phyloP scores from a whole-genome alignment of 1,140 invertebrate genomes.

The Saccostrea cuccullata region DNA sequence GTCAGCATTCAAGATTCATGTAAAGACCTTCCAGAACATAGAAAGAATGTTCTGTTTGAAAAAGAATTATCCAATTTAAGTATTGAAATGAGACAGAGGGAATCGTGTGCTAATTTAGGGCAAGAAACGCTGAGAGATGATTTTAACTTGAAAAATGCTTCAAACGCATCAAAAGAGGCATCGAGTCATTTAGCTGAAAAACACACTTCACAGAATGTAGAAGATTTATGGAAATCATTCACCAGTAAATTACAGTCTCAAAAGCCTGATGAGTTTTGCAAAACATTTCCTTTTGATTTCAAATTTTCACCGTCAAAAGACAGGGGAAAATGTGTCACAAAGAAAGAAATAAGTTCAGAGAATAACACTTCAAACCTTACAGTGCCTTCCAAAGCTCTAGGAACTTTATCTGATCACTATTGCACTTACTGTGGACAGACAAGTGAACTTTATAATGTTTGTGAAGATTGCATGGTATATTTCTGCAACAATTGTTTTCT shows the following conservation, averaged over 20 bases:
- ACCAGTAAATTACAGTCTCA: background rate
- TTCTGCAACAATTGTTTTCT: background rate
- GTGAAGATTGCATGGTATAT: constrained; percentile 1
- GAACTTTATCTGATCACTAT: background rate
- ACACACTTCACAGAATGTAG: no score
- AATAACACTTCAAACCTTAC: background rate
- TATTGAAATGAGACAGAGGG: background rate
- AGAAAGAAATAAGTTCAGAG: background rate
- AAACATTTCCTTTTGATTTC: background rate
- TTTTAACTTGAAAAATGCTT: background rate
- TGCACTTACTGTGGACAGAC: background rate
- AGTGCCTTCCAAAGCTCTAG: background rate
- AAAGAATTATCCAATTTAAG: background rate
- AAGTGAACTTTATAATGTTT: background rate
- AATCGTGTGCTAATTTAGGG: background rate
- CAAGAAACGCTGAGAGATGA: background rate
- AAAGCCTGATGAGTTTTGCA: background rate
- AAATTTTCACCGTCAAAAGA: background rate
- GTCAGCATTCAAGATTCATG: no score
- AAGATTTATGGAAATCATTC: background rate
- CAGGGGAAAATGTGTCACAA: background rate
- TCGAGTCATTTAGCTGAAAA: background rate
- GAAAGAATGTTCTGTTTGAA: no score
- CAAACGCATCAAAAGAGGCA: background rate
- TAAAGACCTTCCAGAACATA: no score